These are phyloP conservation scores for Heliothis subflexa DNA, from an alignment of 1,140 invertebrate species.

Conservation along the genomic window DNA sequence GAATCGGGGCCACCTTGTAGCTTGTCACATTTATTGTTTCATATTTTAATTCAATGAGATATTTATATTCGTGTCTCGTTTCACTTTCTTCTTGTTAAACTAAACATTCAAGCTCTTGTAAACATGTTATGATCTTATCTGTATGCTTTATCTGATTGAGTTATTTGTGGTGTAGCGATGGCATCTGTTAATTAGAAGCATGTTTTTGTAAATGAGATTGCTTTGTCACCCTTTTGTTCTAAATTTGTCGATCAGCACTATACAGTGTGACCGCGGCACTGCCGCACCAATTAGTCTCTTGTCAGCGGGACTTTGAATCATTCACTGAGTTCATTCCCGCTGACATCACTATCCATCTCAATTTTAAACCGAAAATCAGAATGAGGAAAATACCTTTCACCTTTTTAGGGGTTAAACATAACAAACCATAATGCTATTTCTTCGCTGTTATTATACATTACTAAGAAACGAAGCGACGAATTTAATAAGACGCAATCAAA, in stretches of 20 bases:
- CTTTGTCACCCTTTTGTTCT: conserved; percentile 40
- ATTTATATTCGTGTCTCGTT: conserved; percentile 40
- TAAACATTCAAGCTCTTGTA: conserved; percentile 28
- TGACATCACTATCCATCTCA: conserved; percentile 54
- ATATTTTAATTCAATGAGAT: conserved; percentile 34
- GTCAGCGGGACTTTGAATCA: conserved; percentile 49
- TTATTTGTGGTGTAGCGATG: background rate
- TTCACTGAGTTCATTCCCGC: conserved; percentile 50
- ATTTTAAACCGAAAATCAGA: conserved; percentile 37
- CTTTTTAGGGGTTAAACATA: background rate
- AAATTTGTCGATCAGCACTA: conserved; percentile 37
- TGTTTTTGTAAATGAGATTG: background rate
- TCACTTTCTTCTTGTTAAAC: conserved; percentile 42
- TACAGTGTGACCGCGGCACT: conserved; percentile 29
- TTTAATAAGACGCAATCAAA: conserved; percentile 60
- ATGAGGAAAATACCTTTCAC: conserved; percentile 8
- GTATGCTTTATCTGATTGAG: background rate
- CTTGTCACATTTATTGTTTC: conserved; percentile 33
- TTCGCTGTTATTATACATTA: conserved; percentile 31
- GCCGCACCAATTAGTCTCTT: conserved; percentile 62
- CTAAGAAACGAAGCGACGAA: conserved; percentile 20
- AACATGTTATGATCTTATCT: conserved; percentile 33
- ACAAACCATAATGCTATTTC: conserved; percentile 1
- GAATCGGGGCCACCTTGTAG: background rate
- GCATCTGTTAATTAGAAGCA: background rate